phyloP scores from a whole-genome alignment of 2,888 invertebrate species.

The Apodemia duryi region DNA sequence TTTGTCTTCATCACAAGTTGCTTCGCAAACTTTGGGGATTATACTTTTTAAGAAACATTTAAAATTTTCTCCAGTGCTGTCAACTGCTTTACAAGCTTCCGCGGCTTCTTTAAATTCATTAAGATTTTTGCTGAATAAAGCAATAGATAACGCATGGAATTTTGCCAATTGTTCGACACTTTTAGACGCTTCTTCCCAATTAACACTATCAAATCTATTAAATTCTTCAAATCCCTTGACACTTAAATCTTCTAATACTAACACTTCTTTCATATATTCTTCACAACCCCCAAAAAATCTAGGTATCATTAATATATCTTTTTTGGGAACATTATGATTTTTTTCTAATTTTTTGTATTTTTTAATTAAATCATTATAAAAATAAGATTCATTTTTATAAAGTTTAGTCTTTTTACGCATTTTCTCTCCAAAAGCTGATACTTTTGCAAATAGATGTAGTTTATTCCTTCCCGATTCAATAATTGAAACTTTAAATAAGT shows the following conservation, averaged over 20 bases:
- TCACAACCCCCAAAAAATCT: slow-evolving; percentile 38
- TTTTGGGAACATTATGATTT: slow-evolving; percentile 27
- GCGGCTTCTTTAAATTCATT: background rate
- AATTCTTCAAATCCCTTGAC: slow-evolving; percentile 37
- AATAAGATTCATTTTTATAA: slow-evolving; percentile 30
- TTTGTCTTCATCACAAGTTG: slow-evolving; percentile 8
- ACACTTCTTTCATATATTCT: slow-evolving; percentile 37
- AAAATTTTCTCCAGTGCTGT: background rate
- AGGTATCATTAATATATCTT: slow-evolving; percentile 33
- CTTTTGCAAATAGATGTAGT: slow-evolving; percentile 21
- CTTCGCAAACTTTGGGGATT: background rate
- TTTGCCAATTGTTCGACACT: slow-evolving; percentile 41
- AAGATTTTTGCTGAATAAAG: slow-evolving; percentile 30
- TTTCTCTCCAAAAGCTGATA: slow-evolving; percentile 24
- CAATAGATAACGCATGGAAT: slow-evolving; percentile 49
- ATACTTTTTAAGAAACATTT: slow-evolving; percentile 13
- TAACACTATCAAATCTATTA: slow-evolving; percentile 40
- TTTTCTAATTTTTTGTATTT: slow-evolving; percentile 31
- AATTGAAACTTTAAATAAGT: slow-evolving; percentile 1
- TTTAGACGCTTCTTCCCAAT: slow-evolving; percentile 40
- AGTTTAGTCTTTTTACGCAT: slow-evolving; percentile 21
- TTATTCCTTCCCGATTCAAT: background rate
- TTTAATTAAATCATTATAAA: slow-evolving; percentile 31
- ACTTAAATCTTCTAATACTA: slow-evolving; percentile 44
- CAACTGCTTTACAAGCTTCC: background rate